These are phyloP conservation scores for Colletes collaris DNA, from an alignment of 2,888 invertebrate species.

Conservation along the genomic window DNA sequence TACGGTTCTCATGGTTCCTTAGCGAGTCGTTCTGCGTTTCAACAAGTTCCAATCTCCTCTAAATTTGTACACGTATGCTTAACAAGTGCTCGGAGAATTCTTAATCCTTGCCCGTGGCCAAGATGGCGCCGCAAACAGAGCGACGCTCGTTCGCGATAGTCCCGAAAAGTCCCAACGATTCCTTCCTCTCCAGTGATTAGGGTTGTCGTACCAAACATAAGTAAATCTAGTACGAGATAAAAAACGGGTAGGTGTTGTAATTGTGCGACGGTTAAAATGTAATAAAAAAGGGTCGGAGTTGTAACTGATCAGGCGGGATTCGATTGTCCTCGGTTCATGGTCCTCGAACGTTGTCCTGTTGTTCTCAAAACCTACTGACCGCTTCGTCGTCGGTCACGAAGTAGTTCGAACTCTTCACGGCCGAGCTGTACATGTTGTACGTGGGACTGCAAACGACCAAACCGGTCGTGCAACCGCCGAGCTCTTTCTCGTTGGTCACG, in stretches of 20 bases:
- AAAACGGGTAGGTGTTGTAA: slow-evolving; percentile 44
- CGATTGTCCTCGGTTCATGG: slow-evolving; percentile 59
- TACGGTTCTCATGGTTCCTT: no score
- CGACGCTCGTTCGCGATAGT: neutral
- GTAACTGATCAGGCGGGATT: slow-evolving; percentile 38
- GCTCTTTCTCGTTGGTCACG: slow-evolving; percentile 76
- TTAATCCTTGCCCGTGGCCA: no score
- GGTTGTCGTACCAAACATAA: neutral
- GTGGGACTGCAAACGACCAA: slow-evolving; percentile 80
- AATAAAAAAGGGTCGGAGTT: slow-evolving; percentile 15
- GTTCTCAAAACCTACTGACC: slow-evolving; percentile 78
- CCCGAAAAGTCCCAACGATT: no score
- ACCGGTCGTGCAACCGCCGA: slow-evolving; percentile 71
- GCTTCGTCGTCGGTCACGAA: slow-evolving; percentile 81
- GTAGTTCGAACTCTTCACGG: slow-evolving; percentile 76
- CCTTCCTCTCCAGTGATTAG: no score
- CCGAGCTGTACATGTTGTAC: slow-evolving; percentile 80
- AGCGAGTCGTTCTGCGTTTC: no score
- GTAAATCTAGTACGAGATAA: slow-evolving; percentile 8
- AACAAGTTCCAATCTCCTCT: no score
- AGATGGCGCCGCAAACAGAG: no score
- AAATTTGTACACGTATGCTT: no score
- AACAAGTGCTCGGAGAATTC: no score
- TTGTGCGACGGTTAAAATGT: slow-evolving; percentile 15
- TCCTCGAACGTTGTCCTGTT: slow-evolving; percentile 4